A percentile compares a stretch with the other conserved stretches of the same genome.
Conservation (phyloP, 1,140 invertebrate species). For the Tyrophagus putrescentiae region DNA sequence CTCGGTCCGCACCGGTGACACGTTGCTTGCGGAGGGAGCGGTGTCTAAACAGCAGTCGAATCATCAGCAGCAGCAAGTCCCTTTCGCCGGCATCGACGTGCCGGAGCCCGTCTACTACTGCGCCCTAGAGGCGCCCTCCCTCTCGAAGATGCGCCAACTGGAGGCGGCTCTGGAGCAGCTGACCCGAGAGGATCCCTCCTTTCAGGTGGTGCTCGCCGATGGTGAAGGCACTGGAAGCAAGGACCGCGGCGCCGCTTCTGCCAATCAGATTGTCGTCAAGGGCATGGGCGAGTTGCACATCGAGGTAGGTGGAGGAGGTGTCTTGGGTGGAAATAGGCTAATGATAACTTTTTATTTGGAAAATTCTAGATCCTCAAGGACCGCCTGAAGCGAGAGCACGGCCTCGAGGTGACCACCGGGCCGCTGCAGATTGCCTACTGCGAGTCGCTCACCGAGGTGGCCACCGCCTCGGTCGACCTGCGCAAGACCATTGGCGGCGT, state of each 20-base stretch:
- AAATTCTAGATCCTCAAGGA: slow-evolving; percentile 56
- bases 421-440: slow-evolving; percentile 84
- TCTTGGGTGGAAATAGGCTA: neutral
- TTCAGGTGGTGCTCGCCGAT: slow-evolving; percentile 54
- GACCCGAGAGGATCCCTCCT: slow-evolving; percentile 81
- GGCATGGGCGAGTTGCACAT: slow-evolving; percentile 95
- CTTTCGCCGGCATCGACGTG: slow-evolving; percentile 45
- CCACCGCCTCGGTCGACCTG: slow-evolving; percentile 40
- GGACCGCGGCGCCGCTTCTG: slow-evolving; percentile 38
- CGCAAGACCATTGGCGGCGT: slow-evolving; percentile 46
- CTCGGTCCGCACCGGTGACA: slow-evolving; percentile 65
- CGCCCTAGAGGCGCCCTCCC: slow-evolving; percentile 78
- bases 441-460: slow-evolving; percentile 47
- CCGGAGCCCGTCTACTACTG: slow-evolving; percentile 94
- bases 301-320: slow-evolving; percentile 39
- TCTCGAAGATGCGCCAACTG: slow-evolving; percentile 53
- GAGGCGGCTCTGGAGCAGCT: slow-evolving; percentile 71
- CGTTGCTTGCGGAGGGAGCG: slow-evolving; percentile 46
- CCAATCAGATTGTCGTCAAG: slow-evolving; percentile 59
- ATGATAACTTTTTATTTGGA: neutral
- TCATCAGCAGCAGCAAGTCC: slow-evolving; percentile 11
- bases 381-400: slow-evolving; percentile 68
- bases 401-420: slow-evolving; percentile 81
- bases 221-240: slow-evolving; percentile 34
- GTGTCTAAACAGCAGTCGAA: neutral